phyloP scores from a whole-genome alignment of 2,113 vertebrate genomes.

The Pleuronectes platessa region DNA sequence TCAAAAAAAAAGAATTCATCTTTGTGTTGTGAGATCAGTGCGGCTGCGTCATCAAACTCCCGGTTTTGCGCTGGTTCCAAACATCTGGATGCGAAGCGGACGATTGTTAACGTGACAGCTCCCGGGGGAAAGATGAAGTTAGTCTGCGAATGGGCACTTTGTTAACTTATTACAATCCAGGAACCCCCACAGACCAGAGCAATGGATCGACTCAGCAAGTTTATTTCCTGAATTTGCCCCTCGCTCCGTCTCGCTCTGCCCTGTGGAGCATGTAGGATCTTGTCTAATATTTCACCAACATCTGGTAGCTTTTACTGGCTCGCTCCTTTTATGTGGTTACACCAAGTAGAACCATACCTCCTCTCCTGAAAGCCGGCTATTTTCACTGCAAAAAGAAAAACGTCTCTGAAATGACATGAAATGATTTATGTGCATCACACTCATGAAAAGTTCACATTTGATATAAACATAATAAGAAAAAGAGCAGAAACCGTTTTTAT shows the following conservation, averaged over 20 bases:
- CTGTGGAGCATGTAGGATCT: slow-evolving; percentile 62
- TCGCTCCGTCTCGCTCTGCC: slow-evolving; percentile 53
- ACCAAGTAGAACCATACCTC: slow-evolving; percentile 50
- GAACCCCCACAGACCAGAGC: slow-evolving; percentile 64
- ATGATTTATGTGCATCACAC: slow-evolving; percentile 11
- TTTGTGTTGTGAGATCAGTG: slow-evolving; percentile 30
- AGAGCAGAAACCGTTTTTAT: not conserved
- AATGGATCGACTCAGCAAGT: slow-evolving; percentile 57
- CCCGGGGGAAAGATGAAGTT: slow-evolving; percentile 36
- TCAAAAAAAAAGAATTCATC: slow-evolving; percentile 45
- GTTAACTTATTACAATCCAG: slow-evolving; percentile 57
- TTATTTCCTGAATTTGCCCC: slow-evolving; percentile 72
- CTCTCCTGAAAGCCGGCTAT: slow-evolving; percentile 37
- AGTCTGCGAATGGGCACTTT: slow-evolving; percentile 64
- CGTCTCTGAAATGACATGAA: not conserved
- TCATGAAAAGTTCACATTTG: slow-evolving; percentile 7
- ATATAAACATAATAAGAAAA: slow-evolving; percentile 3
- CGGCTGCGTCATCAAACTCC: slow-evolving; percentile 53
- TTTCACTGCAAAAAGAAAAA: slow-evolving; percentile 23
- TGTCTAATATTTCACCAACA: slow-evolving; percentile 76
- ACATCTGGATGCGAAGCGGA: slow-evolving; percentile 65
- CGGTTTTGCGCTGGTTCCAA: slow-evolving; percentile 18
- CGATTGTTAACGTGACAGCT: slow-evolving; percentile 50
- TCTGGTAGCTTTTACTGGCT: slow-evolving; percentile 78
- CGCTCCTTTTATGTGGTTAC: slow-evolving; percentile 61